Evolutionary conservation across 2,113 vertebrate genomes (phyloP), one percentile per base, ranked within the genome.

Genomic region (Notothenia rossii): DNA sequence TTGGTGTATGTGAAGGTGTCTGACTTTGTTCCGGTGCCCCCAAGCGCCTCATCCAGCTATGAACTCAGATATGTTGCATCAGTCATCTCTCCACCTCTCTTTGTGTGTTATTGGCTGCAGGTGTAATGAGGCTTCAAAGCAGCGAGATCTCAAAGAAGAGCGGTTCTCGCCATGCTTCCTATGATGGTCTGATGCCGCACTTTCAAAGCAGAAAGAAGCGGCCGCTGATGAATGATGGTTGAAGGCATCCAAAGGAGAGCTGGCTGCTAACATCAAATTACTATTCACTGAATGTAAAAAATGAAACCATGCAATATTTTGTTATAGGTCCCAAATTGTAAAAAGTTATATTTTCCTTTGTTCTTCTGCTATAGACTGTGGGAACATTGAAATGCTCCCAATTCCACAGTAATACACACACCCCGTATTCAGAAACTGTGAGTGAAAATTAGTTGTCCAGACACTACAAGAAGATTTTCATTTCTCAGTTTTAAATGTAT

Each of bases 71-170:
- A 79, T 77, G 89, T 91, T 91, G 85, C 88, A 92, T 93, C 83
- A 90, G 89, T 89, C 87, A 92, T 90, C 83, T 88, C 89, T 74
- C 84, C 77, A 81, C 83, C 88, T 86, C 79, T 84, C 83, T 84
- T 82, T 90, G 89, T 88, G 85, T 89, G 79, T 92, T 82, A 82
- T 88, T 92, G 86, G 90, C 91, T 73, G 68, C 79, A 86, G 86
- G 82, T 93, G 77, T 85, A 88, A 74, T 78, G 81, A 88, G 81
- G 86, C 90, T 92, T 94, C 89, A 94, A 93, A 94, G 92, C 85
- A 84, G 75, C 69, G 75, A 76, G 80, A 85, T 89, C 79, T 86
- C 68, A 54, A 68, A 79, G 78, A 83, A 60, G 67, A 77, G 85
- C 89, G 55, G 70, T 85, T 68, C 79, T 76, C 59, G 22, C 58